Evolutionary conservation across 1,140 invertebrate species (phyloP), one percentile per base, ranked within the genome.

Genomic region (Metopolophium dirhodum): DNA sequence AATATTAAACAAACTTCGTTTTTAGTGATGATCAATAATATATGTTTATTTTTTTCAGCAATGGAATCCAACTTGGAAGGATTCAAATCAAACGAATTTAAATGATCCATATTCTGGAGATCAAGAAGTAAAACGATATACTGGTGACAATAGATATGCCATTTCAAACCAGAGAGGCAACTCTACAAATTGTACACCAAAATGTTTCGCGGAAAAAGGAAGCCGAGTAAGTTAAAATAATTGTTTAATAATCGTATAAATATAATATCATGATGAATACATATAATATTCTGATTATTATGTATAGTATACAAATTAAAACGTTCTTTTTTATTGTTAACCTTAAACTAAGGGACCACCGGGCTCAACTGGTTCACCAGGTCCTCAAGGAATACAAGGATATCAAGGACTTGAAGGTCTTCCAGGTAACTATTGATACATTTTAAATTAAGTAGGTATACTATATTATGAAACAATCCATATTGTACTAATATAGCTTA

Each of bases 201-300:
- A 98, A 96, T 99, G 98, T 96, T 97, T 98, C 94, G 98, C 98
- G 7, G 98, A 99, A 95, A 99, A 99, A 95, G 98, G 98, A 94
- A 97, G 96, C 54, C 96, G 98, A 94, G 97, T 98, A 96, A 96
- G 96, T 95, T 92, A 86, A 90, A 61, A 85, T 26, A 83, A 22
- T 68, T 77, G 6, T n/a, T 30, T 54, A 30, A 61, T 30, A 30
- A 14, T 85, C 89, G 90, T 86, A 82, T 6, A 23, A 45, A 94
- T 49, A 92, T 7, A 37, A 93, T 7, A n/a, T n/a, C 26, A 4
- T 86, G 57, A 4, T 86, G 57, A 1, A n/a, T 91, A 87, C n/a
- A 51, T 23, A 22, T 49, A 47, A 86, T 85, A 54, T 54, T 54
- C 51, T 85, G 37, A 54, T 54, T 85, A 54, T 54, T 85, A 11